Evolutionary conservation across 2,888 invertebrate genomes (phyloP).

Genomic region (Drosophila paranaensis): DNA sequence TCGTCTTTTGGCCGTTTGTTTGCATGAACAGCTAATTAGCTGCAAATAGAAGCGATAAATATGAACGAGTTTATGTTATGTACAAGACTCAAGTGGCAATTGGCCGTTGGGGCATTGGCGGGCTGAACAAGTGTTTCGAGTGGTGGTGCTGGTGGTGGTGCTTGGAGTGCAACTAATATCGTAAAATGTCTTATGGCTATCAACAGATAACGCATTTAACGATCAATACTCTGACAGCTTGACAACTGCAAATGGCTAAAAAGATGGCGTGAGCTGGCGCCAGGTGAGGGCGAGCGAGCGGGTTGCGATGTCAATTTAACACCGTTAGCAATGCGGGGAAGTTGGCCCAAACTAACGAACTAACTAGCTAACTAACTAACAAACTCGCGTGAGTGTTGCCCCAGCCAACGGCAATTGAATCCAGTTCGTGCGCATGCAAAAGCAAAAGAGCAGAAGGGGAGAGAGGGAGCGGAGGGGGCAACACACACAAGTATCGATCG

Average conservation of each 20-base stretch:
- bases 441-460: slow-evolving; percentile 8
- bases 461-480: not conserved
- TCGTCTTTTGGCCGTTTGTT: slow-evolving; percentile 14
- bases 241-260: slow-evolving; percentile 66
- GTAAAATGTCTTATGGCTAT: slow-evolving; percentile 74
- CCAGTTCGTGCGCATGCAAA: slow-evolving; percentile 61
- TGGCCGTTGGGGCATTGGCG: slow-evolving; percentile 13
- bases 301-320: slow-evolving; percentile 51
- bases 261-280: slow-evolving; percentile 50
- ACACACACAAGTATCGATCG: slow-evolving; percentile 32
- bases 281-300: slow-evolving; percentile 9
- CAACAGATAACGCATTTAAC: slow-evolving; percentile 77
- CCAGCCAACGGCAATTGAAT: slow-evolving; percentile 61
- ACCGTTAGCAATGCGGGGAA: slow-evolving; percentile 64
- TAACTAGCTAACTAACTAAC: slow-evolving; percentile 52
- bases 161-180: slow-evolving; percentile 71
- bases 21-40: slow-evolving; percentile 41
- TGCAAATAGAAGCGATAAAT: slow-evolving; percentile 36
- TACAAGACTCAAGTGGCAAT: slow-evolving; percentile 22
- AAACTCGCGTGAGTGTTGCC: slow-evolving; percentile 51
- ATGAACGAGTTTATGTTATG: slow-evolving; percentile 33
- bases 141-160: slow-evolving; percentile 27
- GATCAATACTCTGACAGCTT: slow-evolving; percentile 74
- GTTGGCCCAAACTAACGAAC: slow-evolving; percentile 41
- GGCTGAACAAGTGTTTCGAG: slow-evolving; percentile 39